Conservation (phyloP, 2,888 invertebrate species). For the Lymantria monacha region DNA sequence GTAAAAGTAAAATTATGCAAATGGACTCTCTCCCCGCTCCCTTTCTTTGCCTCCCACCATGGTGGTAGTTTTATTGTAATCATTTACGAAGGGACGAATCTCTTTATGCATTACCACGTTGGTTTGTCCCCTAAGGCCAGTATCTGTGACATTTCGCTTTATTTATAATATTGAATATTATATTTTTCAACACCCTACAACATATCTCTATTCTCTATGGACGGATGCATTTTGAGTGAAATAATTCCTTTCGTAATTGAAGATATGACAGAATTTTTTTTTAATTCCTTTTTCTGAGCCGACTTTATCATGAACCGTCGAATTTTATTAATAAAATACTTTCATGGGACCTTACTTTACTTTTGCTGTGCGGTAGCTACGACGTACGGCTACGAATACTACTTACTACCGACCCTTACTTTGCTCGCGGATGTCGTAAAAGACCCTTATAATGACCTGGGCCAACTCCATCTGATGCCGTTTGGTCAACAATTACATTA, state of each 20-base stretch:
- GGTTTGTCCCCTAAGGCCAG: constrained; percentile 31
- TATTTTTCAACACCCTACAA: neutral
- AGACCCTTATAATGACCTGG: too few species aligned
- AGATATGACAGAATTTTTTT: neutral
- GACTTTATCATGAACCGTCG: too few species aligned
- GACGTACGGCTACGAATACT: too few species aligned
- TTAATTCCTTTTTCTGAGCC: neutral
- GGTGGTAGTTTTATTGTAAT: constrained; percentile 36
- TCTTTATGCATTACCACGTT: constrained; percentile 55
- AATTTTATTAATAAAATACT: too few species aligned
- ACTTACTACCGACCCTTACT: too few species aligned
- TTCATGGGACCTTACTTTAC: too few species aligned
- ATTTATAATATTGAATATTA: constrained; percentile 33
- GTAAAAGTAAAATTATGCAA: constrained; percentile 40
- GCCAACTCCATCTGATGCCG: too few species aligned
- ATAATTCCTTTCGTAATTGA: constrained; percentile 11
- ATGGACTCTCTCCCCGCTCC: constrained; percentile 9
- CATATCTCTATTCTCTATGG: neutral
- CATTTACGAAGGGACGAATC: constrained; percentile 34
- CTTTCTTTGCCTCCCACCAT: constrained; percentile 12
- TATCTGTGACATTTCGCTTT: constrained; percentile 54
- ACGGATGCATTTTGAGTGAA: neutral
- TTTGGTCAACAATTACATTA: too few species aligned
- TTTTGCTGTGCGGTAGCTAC: too few species aligned
- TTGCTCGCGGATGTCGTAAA: too few species aligned